Conservation (phyloP, 2,113 vertebrate species). For the Odocoileus virginianus region DNA sequence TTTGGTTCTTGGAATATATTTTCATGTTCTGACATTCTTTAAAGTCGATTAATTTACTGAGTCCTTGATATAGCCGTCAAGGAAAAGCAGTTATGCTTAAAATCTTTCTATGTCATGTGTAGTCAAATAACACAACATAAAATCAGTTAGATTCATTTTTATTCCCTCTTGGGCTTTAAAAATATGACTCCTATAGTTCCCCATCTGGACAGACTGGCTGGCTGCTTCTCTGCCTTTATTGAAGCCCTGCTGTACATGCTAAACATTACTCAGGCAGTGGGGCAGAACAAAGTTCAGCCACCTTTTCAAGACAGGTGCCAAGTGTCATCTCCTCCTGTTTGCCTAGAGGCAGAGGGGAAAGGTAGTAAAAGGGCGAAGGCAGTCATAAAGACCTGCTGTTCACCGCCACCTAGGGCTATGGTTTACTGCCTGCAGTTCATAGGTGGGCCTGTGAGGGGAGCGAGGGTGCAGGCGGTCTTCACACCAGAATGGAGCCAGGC, state of each 20-base stretch:
- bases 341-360: background rate
- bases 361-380: background rate
- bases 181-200: background rate
- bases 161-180: conserved; percentile 31
- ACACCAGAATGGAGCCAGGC: background rate
- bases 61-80: background rate
- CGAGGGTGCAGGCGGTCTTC: background rate
- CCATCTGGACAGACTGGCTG: background rate
- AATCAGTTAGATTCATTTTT: conserved; percentile 33
- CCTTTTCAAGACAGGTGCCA: background rate
- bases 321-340: background rate
- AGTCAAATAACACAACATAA: conserved; percentile 9
- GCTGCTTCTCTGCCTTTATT: background rate
- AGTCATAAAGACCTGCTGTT: background rate
- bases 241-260: background rate
- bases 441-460: background rate
- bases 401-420: background rate
- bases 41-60: background rate
- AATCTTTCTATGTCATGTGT: background rate
- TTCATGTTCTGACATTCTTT: background rate
- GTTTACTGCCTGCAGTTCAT: background rate
- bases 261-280: background rate
- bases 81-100: background rate
- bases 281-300: background rate
- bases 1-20: background rate